Base-by-base conservation (phyloP, 2,797 vertebrate species). In the Oreonectes daqikongensis region DNA sequence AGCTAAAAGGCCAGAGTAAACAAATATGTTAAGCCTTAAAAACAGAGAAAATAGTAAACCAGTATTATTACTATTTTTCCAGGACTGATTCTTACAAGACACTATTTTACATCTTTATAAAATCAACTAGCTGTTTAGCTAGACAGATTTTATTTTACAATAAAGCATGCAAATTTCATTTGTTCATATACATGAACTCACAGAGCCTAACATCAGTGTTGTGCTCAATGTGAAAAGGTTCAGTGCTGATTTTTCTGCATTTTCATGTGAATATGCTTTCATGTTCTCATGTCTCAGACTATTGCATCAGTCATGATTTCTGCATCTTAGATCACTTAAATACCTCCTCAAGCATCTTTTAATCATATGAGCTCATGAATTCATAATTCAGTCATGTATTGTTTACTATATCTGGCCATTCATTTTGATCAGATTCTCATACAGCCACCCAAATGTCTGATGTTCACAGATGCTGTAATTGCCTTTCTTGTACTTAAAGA, bases 381-480 rank as follows among this genome's bases (percentile, higher is more conserved):
- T 32, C 17, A 53, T 64, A 63, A 64, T 40, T 64, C 57, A 70
- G 66, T 77, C 59, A 77, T 35, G 46, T n/a, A 61, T 69, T 69
- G 32, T 77, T 77, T 77, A 26, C 48, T 7, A 42, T 35, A 7
- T 35, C 35, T 10, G 35, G 40, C 40, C 40, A 42, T 42, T 42
- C 11, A 4, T 53, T 55, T 44, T 35, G 26, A 67, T 60, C 17
- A 35, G 53, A 83, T 86, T 87, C 84, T 93, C 90, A 90, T 90
- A 90, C 81, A 86, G 91, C 90, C 90, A 80, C 89, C 91, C 90
- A 87, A 88, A 89, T 82, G 76, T 81, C 67, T 71, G 80, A 78
- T 50, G 78, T 32, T 2, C 68, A 88, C 86, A 86, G 89, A 88
- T 91, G 89, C 88, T 81, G 84, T 80, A 74, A 82, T 82, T 63